A percentile compares a stretch with the other conserved stretches of the same genome.
phyloP scores from a whole-genome alignment of 2,888 invertebrate genomes.

The Melanophora roralis region DNA sequence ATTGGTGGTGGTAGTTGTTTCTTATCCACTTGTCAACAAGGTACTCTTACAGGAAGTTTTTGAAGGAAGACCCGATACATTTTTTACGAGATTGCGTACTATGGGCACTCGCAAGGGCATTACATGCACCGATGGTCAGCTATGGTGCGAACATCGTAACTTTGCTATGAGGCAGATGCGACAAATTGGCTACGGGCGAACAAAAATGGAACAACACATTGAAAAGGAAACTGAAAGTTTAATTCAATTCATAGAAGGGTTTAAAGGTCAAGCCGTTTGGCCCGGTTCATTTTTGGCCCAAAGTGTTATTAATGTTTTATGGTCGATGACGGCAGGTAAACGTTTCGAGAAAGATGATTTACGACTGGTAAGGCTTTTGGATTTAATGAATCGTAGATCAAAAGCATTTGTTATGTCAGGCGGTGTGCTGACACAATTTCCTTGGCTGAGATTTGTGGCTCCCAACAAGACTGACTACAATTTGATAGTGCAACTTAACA shows the following conservation, averaged over 20 bases:
- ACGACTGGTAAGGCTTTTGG: conserved; percentile 74
- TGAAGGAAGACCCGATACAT: conserved; percentile 82
- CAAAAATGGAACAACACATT: conserved; percentile 79
- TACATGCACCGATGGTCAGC: conserved; percentile 80
- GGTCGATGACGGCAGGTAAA: conserved; percentile 80
- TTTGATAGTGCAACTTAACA: conserved; percentile 79
- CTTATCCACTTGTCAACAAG: conserved; percentile 78
- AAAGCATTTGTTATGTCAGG: conserved; percentile 81
- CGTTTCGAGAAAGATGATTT: conserved; percentile 77
- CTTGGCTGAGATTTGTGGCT: conserved; percentile 81
- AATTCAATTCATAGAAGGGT: conserved; percentile 68
- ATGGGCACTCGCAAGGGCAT: conserved; percentile 80
- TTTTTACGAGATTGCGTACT: conserved; percentile 81
- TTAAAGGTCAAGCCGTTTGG: conserved; percentile 68
- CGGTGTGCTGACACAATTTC: conserved; percentile 80
- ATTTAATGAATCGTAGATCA: no score
- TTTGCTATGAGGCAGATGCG: conserved; percentile 79
- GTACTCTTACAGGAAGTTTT: conserved; percentile 80
- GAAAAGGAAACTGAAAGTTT: conserved; percentile 79
- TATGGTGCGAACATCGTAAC: conserved; percentile 80
- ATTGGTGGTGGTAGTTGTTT: conserved; percentile 79
- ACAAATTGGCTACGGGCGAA: conserved; percentile 80
- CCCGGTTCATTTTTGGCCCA: conserved; percentile 78
- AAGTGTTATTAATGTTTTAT: conserved; percentile 82
- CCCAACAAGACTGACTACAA: conserved; percentile 82